Evolutionary conservation across 53 echinoderm and acorn worm genomes (phyloP), one percentile per base, ranked within the genome.

Genomic region (Echinarachnius parma): DNA sequence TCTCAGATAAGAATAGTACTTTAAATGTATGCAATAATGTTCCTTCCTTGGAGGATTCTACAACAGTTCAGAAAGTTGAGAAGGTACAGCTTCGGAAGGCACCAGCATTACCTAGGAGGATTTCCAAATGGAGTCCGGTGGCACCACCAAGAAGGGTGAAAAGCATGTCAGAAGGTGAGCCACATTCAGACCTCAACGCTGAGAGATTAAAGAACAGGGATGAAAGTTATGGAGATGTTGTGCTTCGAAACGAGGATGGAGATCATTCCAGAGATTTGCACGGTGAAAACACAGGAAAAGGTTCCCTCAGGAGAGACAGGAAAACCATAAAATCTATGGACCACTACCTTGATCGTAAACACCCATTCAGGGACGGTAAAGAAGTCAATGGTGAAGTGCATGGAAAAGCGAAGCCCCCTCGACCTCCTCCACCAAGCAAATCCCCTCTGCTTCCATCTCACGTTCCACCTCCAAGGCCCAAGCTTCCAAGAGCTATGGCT

Each of bases 361-460:
- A n/a, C n/a, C n/a, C n/a, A n/a, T n/a, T n/a, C n/a, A n/a, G n/a
- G n/a, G 23, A 69, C 15, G 28, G 11, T 20, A 46, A 66, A 29
- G 47, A 24, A n/a, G 16, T 48, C 16, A 31, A 49, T 23, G 28
- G 74, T 42, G 55, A 61, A 44, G 21, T 34, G 45, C 34, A 61
- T n/a, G 20, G 29, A 3, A 71, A 70, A 50, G 2, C 39, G 0
- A 81, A 74, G 42, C 81, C 81, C 22, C 50, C 48, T 16, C 36
- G 81, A 62, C 81, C 81, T 39, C 81, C 81, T 37, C 81, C 81
- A 42, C 81, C 81, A 10, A 34, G 50, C 5, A 81, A 81, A 62
- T 54, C 61, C 9, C 21, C 62, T 44, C 56, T 55, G 18, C 28
- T 72, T 24, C 56, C 58, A 2, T 27, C 56, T 2, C 74, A 72